Evolutionary conservation across 2,797 vertebrate species (phyloP).

Genomic region (Intellagama lesueurii): DNA sequence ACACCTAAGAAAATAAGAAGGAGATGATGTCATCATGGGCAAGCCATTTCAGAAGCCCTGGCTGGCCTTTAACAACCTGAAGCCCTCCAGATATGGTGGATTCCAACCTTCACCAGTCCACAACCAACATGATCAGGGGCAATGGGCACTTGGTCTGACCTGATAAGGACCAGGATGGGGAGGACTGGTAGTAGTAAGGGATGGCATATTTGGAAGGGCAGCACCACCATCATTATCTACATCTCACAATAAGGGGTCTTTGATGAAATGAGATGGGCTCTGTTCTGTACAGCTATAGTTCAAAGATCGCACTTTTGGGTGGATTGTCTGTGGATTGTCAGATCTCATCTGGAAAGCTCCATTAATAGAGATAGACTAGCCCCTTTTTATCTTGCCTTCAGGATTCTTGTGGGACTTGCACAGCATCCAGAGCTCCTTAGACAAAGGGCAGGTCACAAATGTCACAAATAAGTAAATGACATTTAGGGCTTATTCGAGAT

Average conservation of each 20-base stretch:
- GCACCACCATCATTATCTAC: neutral
- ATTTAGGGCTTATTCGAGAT: neutral
- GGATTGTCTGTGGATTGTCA: neutral
- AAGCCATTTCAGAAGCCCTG: neutral
- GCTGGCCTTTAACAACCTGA: neutral
- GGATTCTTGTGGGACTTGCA: neutral
- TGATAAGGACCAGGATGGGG: neutral
- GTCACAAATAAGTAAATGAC: neutral
- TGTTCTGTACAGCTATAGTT: neutral
- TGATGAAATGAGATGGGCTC: neutral
- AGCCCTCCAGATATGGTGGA: too few species aligned
- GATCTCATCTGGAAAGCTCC: neutral
- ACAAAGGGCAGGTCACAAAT: neutral
- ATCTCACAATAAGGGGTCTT: neutral
- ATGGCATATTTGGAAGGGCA: neutral
- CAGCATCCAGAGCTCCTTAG: neutral
- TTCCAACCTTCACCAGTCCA: too few species aligned
- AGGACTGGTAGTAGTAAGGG: neutral
- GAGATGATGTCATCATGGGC: neutral
- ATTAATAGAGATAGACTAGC: neutral
- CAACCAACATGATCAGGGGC: neutral
- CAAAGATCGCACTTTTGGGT: neutral
- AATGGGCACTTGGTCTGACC: too few species aligned
- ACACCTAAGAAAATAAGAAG: slow-evolving; percentile 59
- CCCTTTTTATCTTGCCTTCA: neutral